Base-by-base conservation (phyloP, 2,113 vertebrate genomes). In the Lamprotornis superbus region DNA sequence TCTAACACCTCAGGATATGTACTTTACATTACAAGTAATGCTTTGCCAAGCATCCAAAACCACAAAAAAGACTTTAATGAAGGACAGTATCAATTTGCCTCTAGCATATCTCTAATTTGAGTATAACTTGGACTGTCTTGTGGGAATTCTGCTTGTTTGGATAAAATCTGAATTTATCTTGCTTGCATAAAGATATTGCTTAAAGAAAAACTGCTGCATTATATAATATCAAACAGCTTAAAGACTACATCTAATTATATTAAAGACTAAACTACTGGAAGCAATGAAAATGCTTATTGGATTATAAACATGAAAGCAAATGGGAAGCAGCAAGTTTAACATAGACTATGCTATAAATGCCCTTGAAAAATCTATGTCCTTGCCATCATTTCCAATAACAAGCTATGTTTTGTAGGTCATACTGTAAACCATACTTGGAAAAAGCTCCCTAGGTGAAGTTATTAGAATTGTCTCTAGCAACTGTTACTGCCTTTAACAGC, bases 131-230 rank as follows among this genome's bases (percentile, higher is more conserved):
- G 71, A 56, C 63, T 87, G 64, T 88, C 89, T 90, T 93, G 49
- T 69, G 85, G 93, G 93, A 95, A 87, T 92, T 68, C 30, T 79
- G 44, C 87, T 88, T 70, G 59, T 90, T 95, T 91, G 83, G 67
- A 94, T 91, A 95, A 97, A 95, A 93, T 78, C 64, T 47, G 27
- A 61, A 57, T 95, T 89, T 90, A 18, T 91, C 94, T 89, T 92
- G 63, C 47, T 30, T 78, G 16, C 25, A 31, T 85, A 68, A 91
- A 77, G 24, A 50, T 73, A 87, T 27, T 53, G 84, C 87, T 96
- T 83, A 56, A 91, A 95, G 75, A 78, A 88, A 91, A 80, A 46
- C 19, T 61, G 47, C 44, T 92, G 20, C 28, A 46, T 96, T 92
- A 92, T 64, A 9, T 93, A 90, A 95, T 69, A 92, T 82, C 65